Evolutionary conservation across 1,140 invertebrate species (phyloP), one percentile per base, ranked within the genome.

Genomic region (Lasioglossum albipes): DNA sequence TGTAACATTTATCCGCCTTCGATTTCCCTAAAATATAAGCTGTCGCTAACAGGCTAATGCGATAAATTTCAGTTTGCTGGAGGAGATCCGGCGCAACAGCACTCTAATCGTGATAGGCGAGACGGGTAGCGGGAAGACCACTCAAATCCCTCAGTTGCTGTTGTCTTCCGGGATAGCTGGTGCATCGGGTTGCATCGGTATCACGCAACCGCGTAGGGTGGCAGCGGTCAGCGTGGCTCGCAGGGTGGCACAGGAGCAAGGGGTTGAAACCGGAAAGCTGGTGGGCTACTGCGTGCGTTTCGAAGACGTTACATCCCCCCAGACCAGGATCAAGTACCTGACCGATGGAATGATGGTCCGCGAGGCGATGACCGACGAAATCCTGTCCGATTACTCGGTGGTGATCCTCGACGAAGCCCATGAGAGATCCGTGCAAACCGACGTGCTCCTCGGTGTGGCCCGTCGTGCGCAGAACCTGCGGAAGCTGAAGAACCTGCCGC

Each of bases 391-490:
- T 81, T 99, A 99, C 91, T 96, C 95, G 22, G 93, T 98, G 41
- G 95, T 99, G 10, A 96, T 99, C 77, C 94, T 99, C 68, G 99
- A 99, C 93, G 99, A 99, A 93, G 98, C 98, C 67, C 99, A 99
- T 92, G 99, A 99, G 93, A 94, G 99, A 62, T 99, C 98, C 0
- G 95, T 99, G 1, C 97, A 98, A 86, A 99, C 98, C 0, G 99
- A 99, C 94, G 94, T 99, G 4, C 94, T 99, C 0, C 96, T 99
- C 94, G 96, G 96, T 78, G 95, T 98, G 90, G 95, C 97, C 18
- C 96, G 98, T 94, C 93, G 95, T 89, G 95, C 97, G 2, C 97
- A 98, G 88, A 95, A 95, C 86, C 93, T 96, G 77, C 94, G 97
- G 71, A 95, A 94, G 88, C 90, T 94, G 49, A 94, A 94, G 75